phyloP scores from a whole-genome alignment of 2,888 invertebrate genomes.

The Ommatoiulus sabulosus region DNA sequence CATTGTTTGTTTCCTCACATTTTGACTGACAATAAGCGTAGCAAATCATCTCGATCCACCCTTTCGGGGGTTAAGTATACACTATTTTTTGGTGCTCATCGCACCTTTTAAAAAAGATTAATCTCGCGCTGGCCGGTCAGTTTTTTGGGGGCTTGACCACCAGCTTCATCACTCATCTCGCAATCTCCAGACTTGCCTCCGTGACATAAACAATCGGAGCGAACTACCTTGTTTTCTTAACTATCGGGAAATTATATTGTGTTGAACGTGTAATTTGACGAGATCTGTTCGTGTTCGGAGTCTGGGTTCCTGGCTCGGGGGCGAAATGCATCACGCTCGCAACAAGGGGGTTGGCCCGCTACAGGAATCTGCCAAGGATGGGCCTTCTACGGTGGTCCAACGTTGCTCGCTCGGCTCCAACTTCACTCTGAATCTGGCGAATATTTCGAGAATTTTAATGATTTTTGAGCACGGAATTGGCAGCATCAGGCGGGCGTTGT shows the following conservation, averaged over 20 bases:
- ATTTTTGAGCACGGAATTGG: not conserved
- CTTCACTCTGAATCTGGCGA: too few species aligned
- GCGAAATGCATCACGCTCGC: conserved; percentile 24
- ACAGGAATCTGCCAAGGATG: conserved; percentile 37
- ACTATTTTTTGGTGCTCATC: conserved; percentile 43
- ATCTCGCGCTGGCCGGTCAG: not conserved
- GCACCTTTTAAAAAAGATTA: conserved; percentile 43
- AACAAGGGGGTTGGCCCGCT: conserved; percentile 24
- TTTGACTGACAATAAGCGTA: conserved; percentile 33
- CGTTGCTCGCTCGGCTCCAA: not conserved
- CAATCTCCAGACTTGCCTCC: conserved; percentile 40
- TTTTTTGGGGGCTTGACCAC: conserved; percentile 35
- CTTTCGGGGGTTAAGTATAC: conserved; percentile 35
- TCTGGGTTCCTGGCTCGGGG: conserved; percentile 35
- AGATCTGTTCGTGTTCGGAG: conserved; percentile 26
- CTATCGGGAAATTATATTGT: conserved; percentile 38
- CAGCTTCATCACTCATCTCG: conserved; percentile 35
- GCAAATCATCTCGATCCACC: conserved; percentile 35
- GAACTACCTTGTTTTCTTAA: conserved; percentile 36
- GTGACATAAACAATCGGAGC: conserved; percentile 29
- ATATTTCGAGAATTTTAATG: conserved; percentile 36
- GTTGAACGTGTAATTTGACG: conserved; percentile 43
- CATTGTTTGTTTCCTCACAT: conserved; percentile 26
- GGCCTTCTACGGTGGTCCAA: conserved; percentile 12
- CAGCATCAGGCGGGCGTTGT: not conserved